Conservation (phyloP, 2,797 vertebrate species). For the Neoniphon sammara region DNA sequence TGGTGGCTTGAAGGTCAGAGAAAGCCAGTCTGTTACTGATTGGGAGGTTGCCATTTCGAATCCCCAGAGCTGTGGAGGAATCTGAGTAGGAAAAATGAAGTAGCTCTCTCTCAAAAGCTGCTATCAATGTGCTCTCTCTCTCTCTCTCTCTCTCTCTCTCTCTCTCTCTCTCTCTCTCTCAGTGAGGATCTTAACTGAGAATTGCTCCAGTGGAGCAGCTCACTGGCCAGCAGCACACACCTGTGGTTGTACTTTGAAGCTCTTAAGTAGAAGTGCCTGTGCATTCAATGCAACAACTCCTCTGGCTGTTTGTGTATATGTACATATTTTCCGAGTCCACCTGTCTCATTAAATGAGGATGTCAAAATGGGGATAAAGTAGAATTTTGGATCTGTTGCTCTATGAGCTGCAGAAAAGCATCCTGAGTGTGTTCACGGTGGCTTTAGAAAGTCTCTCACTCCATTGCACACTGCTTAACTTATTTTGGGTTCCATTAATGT, state of each 20-base stretch:
- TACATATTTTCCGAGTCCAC: background rate
- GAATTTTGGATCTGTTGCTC: conserved; percentile 11
- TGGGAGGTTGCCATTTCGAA: conserved; percentile 1
- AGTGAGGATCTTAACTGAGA: background rate
- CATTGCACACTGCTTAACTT: conserved; percentile 2
- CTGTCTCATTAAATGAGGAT: background rate
- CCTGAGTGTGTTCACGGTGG: conserved; percentile 4
- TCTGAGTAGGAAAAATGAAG: conserved; percentile 23
- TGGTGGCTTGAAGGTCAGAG: background rate
- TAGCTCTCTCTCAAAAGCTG: conserved; percentile 4
- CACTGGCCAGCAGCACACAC: background rate
- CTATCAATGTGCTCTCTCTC: conserved; percentile 5
- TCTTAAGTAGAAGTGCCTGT: background rate
- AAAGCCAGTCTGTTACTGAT: conserved; percentile 9
- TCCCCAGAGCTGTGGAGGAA: background rate
- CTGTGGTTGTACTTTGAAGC: background rate
- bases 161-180: conserved; percentile 19
- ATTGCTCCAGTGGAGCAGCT: background rate
- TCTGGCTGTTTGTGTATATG: background rate
- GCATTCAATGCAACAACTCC: background rate
- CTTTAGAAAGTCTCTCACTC: background rate
- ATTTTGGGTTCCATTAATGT: conserved; percentile 46
- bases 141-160: conserved; percentile 31
- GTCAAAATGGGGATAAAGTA: background rate
- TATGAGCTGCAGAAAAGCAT: conserved; percentile 18